Base-by-base conservation (phyloP, 2,113 vertebrate species). In the Lipotes vexillifer region DNA sequence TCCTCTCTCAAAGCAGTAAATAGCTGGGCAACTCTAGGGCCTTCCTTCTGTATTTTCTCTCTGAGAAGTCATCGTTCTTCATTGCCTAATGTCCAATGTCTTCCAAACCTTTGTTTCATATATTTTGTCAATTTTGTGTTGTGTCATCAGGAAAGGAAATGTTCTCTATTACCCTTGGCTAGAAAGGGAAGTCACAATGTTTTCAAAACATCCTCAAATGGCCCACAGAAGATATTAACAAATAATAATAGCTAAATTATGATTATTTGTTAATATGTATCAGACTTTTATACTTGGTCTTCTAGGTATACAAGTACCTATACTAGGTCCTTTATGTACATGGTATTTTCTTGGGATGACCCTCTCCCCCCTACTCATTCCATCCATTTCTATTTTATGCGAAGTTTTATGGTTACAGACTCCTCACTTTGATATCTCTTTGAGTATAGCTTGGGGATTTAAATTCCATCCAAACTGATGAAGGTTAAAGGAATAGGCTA, bases 341-440 rank as follows among this genome's bases (percentile, higher is more conserved):
- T 17, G 46, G 3, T 3, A 13, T 95, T 66, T 95, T 92, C 17
- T 63, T 31, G 8, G 31, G 25, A 6, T 44, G 4, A 5, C 7
- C 0, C 0, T 31, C 23, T 72, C 3, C 12, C 21, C 17, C 61
- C 5, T 36, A 59, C 0, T 69, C 3, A 77, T 38, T 65, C 11
- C 23, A 69, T 52, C 15, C 6, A 8, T n/a, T 63, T 82, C 11
- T 65, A 61, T 57, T 57, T 96, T 74, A 82, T 17, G 52, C 14
- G 5, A 38, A 17, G 10, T 49, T 74, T 78, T 66, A 55, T 23
- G 2, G 33, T 80, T 81, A 85, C 17, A 57, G 6, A 88, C 13
- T 1, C 18, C 36, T 27, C 15, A 52, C 25, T 4, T 92, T 66
- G 36, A 36, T 18, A 66, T 7, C 7, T 72, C 25, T 90, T 94